Conservation (phyloP, 1,140 invertebrate species). For the Cephus cinctus region DNA sequence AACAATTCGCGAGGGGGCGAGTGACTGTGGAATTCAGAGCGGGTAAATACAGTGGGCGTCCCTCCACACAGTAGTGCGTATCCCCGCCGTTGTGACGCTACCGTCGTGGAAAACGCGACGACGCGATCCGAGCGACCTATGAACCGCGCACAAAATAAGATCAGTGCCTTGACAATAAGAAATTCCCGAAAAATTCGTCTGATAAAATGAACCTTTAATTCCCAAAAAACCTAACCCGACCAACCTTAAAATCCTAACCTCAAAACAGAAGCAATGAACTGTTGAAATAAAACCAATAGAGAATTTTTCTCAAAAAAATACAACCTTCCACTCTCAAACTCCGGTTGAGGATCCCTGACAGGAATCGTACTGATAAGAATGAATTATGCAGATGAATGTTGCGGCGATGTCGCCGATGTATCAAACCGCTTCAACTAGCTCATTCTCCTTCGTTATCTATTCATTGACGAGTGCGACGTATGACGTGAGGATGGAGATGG, state of each 20-base stretch:
- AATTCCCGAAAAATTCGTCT: too few species aligned
- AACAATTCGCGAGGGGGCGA: conserved; percentile 43
- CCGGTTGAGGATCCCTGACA: conserved; percentile 42
- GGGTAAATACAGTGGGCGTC: conserved; percentile 43
- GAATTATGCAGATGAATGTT: conserved; percentile 53
- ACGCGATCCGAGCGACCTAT: conserved; percentile 29
- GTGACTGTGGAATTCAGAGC: conserved; percentile 39
- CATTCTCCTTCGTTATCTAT: conserved; percentile 53
- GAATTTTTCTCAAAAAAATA: too few species aligned
- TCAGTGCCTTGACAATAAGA: too few species aligned
- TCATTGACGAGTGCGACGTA: conserved; percentile 49
- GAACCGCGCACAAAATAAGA: conserved; percentile 24
- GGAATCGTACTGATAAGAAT: conserved; percentile 50
- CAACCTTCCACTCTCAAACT: too few species aligned
- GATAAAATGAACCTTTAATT: too few species aligned
- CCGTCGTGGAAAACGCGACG: conserved; percentile 31
- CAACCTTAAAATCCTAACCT: too few species aligned
- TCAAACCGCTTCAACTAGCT: conserved; percentile 51
- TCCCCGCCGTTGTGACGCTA: too few species aligned
- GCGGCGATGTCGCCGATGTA: conserved; percentile 52
- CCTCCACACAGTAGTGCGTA: conserved; percentile 26
- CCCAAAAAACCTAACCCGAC: too few species aligned
- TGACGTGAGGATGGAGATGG: conserved; percentile 49
- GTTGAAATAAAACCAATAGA: too few species aligned
- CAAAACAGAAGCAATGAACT: too few species aligned